Evolutionary conservation across 2,888 invertebrate genomes (phyloP), one percentile per base, ranked within the genome.

Genomic region (Lepidocyrtinus sp.): DNA sequence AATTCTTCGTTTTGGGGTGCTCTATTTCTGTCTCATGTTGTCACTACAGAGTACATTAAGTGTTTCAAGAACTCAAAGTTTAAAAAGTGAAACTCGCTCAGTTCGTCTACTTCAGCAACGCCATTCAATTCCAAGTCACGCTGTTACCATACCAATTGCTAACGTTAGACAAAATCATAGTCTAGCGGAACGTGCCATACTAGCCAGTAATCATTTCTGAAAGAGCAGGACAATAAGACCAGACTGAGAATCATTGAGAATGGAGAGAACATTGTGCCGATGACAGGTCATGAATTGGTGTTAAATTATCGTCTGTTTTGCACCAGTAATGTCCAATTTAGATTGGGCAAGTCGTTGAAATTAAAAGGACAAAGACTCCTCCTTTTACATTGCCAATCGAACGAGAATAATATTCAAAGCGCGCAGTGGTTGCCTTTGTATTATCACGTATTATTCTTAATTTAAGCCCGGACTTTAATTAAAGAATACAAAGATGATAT

Each of bases 11-110:
- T 75, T 79, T 74, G 64, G 75, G 17, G 73, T 83, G 19, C 21
- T 83, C 17, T 83, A 81, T 59, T 83, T 83, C 67, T 74, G 77
- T 73, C 75, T 83, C 17, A 67, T 78, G 64, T 46, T 78, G 15
- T 81, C 83, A 2, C 65, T 75, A 3, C 82, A 78, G 27, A 36
- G 61, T 19, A 36, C 77, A 15, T 26, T 67, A 19, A 72, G 45
- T 59, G 80, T 79, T 17, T 72, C 73, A 25, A 61, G 79, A 74
- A 68, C 79, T 24, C 62, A 73, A 2, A 79, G 79, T 69, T 45
- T 79, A 15, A 79, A 68, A 73, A 79, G 79, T 68, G 68, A 72
- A 73, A 68, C 68, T 22, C 72, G 79, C 22, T 76, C 79, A 15
- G 7, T 62, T 26, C 64, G 61, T 45, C 46, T 19, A 19, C 45